Evolutionary conservation across 2,888 invertebrate genomes (phyloP), one percentile per base, ranked within the genome.

Genomic region (Hipparchia semele): DNA sequence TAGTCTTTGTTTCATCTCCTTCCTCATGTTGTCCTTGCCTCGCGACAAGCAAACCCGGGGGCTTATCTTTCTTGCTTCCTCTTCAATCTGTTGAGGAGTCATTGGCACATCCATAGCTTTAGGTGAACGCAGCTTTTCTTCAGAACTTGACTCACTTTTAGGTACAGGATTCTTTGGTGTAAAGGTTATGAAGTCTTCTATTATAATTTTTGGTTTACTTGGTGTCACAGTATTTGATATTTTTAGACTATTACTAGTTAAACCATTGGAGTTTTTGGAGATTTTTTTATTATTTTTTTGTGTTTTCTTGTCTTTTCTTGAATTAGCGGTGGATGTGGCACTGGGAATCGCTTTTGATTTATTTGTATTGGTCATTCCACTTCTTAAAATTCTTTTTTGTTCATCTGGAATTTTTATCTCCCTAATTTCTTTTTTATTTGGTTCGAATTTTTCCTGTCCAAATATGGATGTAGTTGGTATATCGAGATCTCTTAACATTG

Each of bases 21-120:
- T 94, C 53, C 95, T 87, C 0, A 95, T 95, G 78, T 94, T 95
- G 1, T 87, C 90, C 78, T 96, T 96, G 0, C 96, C 96, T 39
- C 96, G 85, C 0, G 95, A 95, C 70, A 94, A 80, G 0, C 95
- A 95, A 0, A 96, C 94, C 82, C 92, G 95, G 2, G 82, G 82
- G 75, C 95, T 95, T 0, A 94, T 86, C 70, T 88, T 92, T 56
- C 81, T 83, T 1, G 80, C 81, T 68, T 84, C 84, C 6, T 86
- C 84, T 0, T 70, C 71, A n/a, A 86, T 84, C 73, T 88, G 86
- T 56, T 87, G 85, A 0, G 90, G 91, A n/a, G 90, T 91, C 79
- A 82, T 78, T 0, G 65, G 71, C 2, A 74, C 59, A 65, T 82
- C 80, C 0, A 74, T 70, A 0, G 78, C 80, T 72, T 86, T 87